Evolutionary conservation across 2,797 vertebrate genomes (phyloP).

Genomic region (Mycteria americana): DNA sequence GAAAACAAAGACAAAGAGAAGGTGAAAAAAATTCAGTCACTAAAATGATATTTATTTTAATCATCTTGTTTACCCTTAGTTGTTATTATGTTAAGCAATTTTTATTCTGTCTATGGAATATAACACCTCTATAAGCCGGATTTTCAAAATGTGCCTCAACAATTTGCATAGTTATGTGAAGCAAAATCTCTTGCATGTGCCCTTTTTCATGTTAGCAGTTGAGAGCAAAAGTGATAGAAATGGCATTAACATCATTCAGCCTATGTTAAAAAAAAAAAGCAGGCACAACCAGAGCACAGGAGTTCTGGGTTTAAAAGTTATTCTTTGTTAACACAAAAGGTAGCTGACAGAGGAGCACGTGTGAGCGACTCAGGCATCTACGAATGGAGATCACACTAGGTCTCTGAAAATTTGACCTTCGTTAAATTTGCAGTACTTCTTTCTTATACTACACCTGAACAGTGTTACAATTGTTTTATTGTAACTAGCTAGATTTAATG

Average conservation of each 20-base stretch:
- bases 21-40: not conserved
- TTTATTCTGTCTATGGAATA: not conserved
- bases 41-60: not conserved
- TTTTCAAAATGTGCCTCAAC: not conserved
- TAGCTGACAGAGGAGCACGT: not conserved
- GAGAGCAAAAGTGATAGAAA: not conserved
- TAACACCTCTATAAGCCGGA: not conserved
- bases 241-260: not conserved
- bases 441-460: not conserved
- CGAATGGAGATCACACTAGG: not conserved
- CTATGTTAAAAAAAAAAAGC: not conserved
- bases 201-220: not conserved
- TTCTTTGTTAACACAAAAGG: not conserved
- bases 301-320: not conserved
- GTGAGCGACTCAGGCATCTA: not conserved
- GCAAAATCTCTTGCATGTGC: not conserved
- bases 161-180: not conserved
- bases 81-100: not conserved
- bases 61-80: not conserved
- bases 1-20: not conserved
- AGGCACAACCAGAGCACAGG: not conserved
- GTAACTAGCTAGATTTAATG: not conserved
- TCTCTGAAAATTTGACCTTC: not conserved
- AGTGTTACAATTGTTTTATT: not conserved
- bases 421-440: not conserved